Conservation (phyloP, 1,140 invertebrate species). For the Cyclina sinensis region DNA sequence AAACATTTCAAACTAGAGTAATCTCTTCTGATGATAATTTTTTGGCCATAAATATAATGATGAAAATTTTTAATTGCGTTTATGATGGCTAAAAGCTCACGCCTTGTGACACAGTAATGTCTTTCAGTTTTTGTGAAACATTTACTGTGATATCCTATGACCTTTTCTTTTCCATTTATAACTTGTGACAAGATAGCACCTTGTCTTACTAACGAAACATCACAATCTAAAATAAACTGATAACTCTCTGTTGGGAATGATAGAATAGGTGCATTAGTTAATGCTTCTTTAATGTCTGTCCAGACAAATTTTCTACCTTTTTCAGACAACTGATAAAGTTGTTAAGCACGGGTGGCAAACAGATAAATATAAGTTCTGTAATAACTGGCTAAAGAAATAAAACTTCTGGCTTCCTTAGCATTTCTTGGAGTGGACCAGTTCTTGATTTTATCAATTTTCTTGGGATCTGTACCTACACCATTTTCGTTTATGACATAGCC, state of each 20-base stretch:
- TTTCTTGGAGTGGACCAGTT: conserved; percentile 67
- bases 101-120: conserved; percentile 85
- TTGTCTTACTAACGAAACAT: conserved; percentile 71
- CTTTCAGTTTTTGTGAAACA: conserved; percentile 82
- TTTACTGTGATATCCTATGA: conserved; percentile 72
- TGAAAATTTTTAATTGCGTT: conserved; percentile 60
- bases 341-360: too few species aligned
- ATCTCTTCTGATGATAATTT: conserved; percentile 73
- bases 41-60: conserved; percentile 72
- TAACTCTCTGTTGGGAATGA: conserved; percentile 13
- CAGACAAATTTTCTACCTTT: conserved; percentile 59
- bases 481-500: background rate
- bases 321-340: conserved; percentile 59
- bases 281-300: conserved; percentile 52
- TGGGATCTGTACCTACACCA: conserved; percentile 3
- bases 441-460: conserved; percentile 32
- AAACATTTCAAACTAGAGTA: background rate
- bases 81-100: conserved; percentile 71
- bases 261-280: conserved; percentile 65
- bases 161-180: conserved; percentile 69
- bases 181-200: conserved; percentile 77
- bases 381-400: conserved; percentile 62
- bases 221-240: conserved; percentile 74
- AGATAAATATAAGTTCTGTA: conserved; percentile 53
- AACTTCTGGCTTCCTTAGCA: conserved; percentile 65